Percentiles rank a stretch among this genome's conserved stretches.
Evolutionary conservation across 2,888 invertebrate genomes (phyloP).

Genomic region (Colostygia pectinataria): DNA sequence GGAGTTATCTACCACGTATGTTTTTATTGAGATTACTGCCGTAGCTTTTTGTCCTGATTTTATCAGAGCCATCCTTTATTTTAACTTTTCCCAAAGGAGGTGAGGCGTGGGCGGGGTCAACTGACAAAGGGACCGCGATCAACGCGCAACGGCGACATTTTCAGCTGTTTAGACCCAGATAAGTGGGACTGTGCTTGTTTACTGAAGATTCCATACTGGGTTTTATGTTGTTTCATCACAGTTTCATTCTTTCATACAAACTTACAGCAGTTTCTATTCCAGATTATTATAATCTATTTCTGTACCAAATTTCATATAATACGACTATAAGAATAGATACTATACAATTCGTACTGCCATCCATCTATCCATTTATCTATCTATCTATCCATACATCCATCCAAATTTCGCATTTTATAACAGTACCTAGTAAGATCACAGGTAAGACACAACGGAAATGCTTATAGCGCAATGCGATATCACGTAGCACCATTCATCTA

Average conservation of each 20-base stretch:
- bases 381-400: too few relatives aligned
- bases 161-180: constrained; percentile 25
- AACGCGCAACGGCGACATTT: constrained; percentile 27
- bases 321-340: too few relatives aligned
- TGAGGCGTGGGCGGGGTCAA: constrained; percentile 25
- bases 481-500: not conserved
- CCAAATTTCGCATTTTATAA: too few relatives aligned
- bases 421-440: too few relatives aligned
- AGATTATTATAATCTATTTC: too few relatives aligned
- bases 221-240: constrained; percentile 15
- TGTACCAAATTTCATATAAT: too few relatives aligned
- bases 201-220: constrained; percentile 16
- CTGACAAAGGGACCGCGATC: constrained; percentile 34
- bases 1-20: constrained; percentile 17
- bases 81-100: constrained; percentile 25
- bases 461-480: not conserved
- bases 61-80: constrained; percentile 34
- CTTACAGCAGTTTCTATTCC: too few relatives aligned
- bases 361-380: too few relatives aligned
- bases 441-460: too few relatives aligned
- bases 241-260: too few relatives aligned
- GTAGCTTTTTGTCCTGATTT: constrained; percentile 27
- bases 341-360: too few relatives aligned
- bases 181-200: constrained; percentile 17
- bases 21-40: constrained; percentile 28